These are phyloP conservation scores for Enteromius anoplus DNA, from an alignment of 2,797 vertebrate genomes.

Conservation along the genomic window DNA sequence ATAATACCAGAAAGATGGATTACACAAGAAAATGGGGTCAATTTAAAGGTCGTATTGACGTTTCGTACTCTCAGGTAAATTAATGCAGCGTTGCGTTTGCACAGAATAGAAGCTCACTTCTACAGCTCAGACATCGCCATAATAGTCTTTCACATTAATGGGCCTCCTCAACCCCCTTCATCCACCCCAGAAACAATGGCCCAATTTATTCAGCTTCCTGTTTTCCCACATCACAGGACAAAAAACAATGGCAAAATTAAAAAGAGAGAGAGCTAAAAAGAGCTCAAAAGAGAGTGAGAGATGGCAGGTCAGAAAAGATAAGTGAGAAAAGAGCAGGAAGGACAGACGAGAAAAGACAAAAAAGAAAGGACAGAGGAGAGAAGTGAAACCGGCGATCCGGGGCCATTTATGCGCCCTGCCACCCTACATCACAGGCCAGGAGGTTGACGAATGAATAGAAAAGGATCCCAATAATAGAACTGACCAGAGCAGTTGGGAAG, in stretches of 20 bases:
- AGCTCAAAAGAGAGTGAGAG: constrained; percentile 20
- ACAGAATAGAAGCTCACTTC: not conserved
- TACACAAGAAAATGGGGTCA: not conserved
- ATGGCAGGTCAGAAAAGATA: constrained; percentile 31
- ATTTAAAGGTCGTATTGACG: not conserved
- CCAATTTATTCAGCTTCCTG: constrained; percentile 42
- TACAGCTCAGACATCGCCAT: constrained; percentile 17
- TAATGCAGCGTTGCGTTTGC: not conserved
- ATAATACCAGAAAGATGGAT: not conserved
- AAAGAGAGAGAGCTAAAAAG: constrained; percentile 28
- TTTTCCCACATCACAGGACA: constrained; percentile 65
- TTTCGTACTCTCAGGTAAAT: not conserved
- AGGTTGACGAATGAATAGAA: constrained; percentile 72
- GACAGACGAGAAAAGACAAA: constrained; percentile 16
- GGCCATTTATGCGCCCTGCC: constrained; percentile 66
- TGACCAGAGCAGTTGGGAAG: constrained; percentile 37
- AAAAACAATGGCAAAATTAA: constrained; percentile 54
- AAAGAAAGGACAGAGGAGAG: not conserved
- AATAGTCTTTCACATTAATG: constrained; percentile 20
- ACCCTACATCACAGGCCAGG: constrained; percentile 66
- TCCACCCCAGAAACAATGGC: constrained; percentile 42
- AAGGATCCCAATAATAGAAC: constrained; percentile 68
- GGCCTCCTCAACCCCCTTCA: constrained; percentile 11
- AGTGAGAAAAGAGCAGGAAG: constrained; percentile 20
- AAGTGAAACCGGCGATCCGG: constrained; percentile 57